These are phyloP conservation scores for Sebastes paucispinis DNA, from an alignment of 2,797 vertebrate genomes.

Conservation along the genomic window DNA sequence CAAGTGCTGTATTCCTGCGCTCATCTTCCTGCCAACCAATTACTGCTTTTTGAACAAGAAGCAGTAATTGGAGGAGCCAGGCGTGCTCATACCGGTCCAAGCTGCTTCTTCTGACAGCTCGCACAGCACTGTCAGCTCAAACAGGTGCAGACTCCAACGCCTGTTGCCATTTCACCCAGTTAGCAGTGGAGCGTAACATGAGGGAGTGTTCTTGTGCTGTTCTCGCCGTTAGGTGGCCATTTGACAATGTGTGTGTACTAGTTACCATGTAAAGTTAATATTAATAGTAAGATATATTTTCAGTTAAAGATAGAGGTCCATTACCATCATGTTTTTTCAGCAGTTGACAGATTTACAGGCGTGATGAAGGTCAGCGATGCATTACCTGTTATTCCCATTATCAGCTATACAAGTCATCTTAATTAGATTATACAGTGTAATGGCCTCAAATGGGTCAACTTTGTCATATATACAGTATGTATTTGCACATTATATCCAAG, in stretches of 20 bases:
- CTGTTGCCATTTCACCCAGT: neutral
- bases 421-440: neutral
- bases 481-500: neutral
- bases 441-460: neutral
- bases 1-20: neutral
- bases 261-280: neutral
- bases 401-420: neutral
- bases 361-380: neutral
- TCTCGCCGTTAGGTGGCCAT: neutral
- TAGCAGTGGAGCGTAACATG: neutral
- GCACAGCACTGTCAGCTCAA: conserved; percentile 2
- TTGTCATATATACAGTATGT: neutral
- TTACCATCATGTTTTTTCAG: neutral
- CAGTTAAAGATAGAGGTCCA: neutral
- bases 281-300: neutral
- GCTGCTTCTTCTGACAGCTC: conserved; percentile 20
- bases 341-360: neutral
- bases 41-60: conserved; percentile 32
- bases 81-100: neutral
- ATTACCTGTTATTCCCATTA: neutral
- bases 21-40: conserved; percentile 27
- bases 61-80: conserved; percentile 18
- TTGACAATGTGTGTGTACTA: neutral
- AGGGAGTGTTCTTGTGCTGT: neutral
- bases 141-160: neutral